These are phyloP conservation scores for Drosophila picticornis DNA, from an alignment of 2,888 invertebrate species.

Conservation along the genomic window DNA sequence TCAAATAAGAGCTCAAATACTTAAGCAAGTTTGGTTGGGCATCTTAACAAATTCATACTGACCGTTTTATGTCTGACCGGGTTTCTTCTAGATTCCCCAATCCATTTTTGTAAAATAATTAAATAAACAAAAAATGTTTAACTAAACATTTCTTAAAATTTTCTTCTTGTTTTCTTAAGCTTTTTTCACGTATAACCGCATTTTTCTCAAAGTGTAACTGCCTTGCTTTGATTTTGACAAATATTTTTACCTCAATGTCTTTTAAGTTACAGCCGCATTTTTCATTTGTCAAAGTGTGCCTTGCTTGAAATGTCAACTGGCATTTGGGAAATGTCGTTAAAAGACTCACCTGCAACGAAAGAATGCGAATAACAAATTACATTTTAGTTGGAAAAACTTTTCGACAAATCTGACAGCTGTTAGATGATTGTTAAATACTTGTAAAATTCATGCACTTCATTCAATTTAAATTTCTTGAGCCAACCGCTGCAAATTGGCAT, in stretches of 20 bases:
- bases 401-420: conserved; percentile 16
- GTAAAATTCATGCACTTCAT: conserved; percentile 29
- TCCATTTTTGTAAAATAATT: background rate
- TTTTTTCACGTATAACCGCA: background rate
- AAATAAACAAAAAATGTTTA: background rate
- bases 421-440: background rate
- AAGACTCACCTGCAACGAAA: conserved; percentile 69
- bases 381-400: conserved; percentile 41
- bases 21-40: background rate
- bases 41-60: background rate
- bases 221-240: too few relatives aligned
- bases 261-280: background rate
- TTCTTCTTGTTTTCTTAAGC: too few relatives aligned
- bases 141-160: background rate
- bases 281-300: background rate
- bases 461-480: conserved; percentile 22
- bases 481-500: conserved; percentile 41
- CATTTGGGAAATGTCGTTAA: conserved; percentile 32
- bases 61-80: background rate
- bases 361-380: conserved; percentile 37
- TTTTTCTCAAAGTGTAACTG: background rate
- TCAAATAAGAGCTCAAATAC: background rate
- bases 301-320: conserved; percentile 8
- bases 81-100: background rate
- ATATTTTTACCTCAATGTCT: background rate